Conservation (phyloP, 1,140 invertebrate genomes). For the Trichonephila clavipes region DNA sequence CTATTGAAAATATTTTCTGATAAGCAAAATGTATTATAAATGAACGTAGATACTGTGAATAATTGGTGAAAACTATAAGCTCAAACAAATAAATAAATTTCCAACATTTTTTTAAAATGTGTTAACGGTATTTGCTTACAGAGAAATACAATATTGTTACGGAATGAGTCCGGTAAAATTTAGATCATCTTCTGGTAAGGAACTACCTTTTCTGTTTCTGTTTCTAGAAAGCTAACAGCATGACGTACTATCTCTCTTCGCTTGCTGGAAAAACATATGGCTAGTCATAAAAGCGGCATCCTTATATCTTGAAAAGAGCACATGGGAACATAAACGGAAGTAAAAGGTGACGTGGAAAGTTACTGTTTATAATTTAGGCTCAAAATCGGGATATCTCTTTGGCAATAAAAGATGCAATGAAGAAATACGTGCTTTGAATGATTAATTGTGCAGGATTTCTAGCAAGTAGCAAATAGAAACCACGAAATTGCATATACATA, state of each 20-base stretch:
- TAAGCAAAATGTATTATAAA: too few species aligned
- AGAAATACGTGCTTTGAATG: not conserved
- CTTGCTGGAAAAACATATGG: slow-evolving; percentile 8
- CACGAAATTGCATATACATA: not conserved
- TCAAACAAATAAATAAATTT: too few species aligned
- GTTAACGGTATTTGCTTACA: too few species aligned
- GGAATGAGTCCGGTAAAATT: not conserved
- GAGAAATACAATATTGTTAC: not conserved
- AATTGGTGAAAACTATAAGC: too few species aligned
- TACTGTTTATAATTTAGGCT: slow-evolving; percentile 6
- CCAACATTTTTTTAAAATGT: too few species aligned
- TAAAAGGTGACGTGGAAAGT: not conserved
- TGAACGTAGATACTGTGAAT: too few species aligned
- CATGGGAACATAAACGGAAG: slow-evolving; percentile 18
- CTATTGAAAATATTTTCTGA: too few species aligned
- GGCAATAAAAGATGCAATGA: slow-evolving; percentile 15
- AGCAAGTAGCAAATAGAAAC: not conserved
- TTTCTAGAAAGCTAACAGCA: not conserved
- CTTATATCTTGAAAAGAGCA: slow-evolving; percentile 18
- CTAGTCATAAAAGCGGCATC: slow-evolving; percentile 21
- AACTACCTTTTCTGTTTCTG: not conserved
- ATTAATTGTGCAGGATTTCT: slow-evolving; percentile 3
- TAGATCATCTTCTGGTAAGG: not conserved
- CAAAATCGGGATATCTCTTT: not conserved
- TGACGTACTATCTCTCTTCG: not conserved